A percentile compares a stretch with the other conserved stretches of the same genome.
Evolutionary conservation across 2,113 vertebrate genomes (phyloP).

Genomic region (Heterotis niloticus): DNA sequence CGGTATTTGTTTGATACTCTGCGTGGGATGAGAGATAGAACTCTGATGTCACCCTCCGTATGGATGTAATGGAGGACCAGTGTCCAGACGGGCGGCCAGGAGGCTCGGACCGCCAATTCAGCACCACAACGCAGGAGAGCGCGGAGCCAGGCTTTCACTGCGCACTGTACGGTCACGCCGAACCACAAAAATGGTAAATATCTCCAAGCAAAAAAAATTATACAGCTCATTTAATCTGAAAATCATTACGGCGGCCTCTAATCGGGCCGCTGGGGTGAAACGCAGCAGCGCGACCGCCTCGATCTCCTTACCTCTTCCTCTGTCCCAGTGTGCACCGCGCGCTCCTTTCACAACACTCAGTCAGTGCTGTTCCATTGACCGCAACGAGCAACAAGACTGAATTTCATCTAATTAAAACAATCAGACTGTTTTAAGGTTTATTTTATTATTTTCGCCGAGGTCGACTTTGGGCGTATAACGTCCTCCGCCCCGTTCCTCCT

Average conservation of each 20-base stretch:
- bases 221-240: not conserved
- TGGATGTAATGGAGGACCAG: not conserved
- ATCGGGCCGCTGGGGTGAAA: not conserved
- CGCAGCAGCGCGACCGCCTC: not conserved
- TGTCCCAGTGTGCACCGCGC: not conserved
- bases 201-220: too few species aligned
- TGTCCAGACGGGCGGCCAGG: not conserved
- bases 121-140: not conserved
- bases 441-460: not conserved
- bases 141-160: not conserved
- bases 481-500: not conserved
- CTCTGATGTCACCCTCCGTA: too few species aligned
- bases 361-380: not conserved
- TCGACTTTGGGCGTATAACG: not conserved
- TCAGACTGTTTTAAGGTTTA: not conserved
- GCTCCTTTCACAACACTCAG: not conserved
- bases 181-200: too few species aligned
- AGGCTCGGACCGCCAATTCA: too few species aligned
- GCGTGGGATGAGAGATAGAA: too few species aligned
- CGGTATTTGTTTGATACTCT: too few species aligned
- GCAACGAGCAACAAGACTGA: not conserved
- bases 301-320: conserved; percentile 10
- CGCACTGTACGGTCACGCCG: too few species aligned
- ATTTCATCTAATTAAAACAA: not conserved
- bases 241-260: not conserved